Conservation (phyloP, 2,113 vertebrate genomes). For the Elgaria multicarinata region DNA sequence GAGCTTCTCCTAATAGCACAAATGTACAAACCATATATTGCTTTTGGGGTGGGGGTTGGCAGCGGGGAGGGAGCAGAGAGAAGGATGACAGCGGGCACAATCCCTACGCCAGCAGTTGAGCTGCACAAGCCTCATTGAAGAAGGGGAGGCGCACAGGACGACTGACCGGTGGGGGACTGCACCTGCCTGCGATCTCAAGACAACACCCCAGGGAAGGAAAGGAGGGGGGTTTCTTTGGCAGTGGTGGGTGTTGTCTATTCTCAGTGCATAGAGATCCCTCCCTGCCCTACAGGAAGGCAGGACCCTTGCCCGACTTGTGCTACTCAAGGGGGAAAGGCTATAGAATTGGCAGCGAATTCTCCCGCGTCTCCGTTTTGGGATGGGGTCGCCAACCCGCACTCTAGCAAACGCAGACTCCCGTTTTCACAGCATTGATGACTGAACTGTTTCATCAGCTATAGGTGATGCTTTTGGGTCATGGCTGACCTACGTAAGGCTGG, state of each 20-base stretch:
- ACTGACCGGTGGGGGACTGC: neutral
- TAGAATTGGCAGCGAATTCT: neutral
- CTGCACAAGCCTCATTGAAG: neutral
- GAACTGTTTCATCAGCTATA: neutral
- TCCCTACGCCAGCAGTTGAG: no score
- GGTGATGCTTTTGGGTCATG: neutral
- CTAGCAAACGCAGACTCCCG: neutral
- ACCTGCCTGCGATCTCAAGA: neutral
- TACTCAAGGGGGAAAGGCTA: neutral
- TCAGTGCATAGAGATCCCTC: neutral
- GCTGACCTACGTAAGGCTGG: neutral
- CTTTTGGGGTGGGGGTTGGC: no score
- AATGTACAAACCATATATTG: neutral
- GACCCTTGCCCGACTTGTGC: neutral
- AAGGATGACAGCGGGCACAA: neutral
- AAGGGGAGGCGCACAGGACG: neutral
- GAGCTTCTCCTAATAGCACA: conserved; percentile 38
- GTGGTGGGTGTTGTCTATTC: neutral
- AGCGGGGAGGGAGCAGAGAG: no score
- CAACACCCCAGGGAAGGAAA: neutral
- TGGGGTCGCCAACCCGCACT: neutral
- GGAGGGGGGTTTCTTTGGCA: neutral
- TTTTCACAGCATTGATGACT: neutral
- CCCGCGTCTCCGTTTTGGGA: neutral
- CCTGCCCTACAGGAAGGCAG: neutral